Base-by-base conservation (phyloP, 2,113 vertebrate species). In the Hyperopisus bebe region DNA sequence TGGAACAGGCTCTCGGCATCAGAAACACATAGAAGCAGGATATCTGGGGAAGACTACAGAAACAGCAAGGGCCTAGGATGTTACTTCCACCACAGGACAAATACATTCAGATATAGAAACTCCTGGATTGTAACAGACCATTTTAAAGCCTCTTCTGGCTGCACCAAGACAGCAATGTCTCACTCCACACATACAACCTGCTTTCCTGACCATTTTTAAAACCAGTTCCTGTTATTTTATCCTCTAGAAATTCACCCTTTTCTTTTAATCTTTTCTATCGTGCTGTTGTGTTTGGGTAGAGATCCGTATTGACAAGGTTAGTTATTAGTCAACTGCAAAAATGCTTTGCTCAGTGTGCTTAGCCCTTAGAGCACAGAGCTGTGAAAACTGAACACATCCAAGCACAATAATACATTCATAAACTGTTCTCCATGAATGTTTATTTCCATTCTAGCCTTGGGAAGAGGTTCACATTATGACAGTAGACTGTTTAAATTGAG, bases 1-100 rank as follows among this genome's bases (percentile, higher is more conserved):
- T 99, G 95, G 98, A 99, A 94, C 98, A 99, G 95, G 98, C 98
- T 31, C 96, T 99, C 86, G 98, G 98, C 39, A 99, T 99, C 96
- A 95, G 98, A 90, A 99, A 99, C 94, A 99, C 98, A 94, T 97
- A 97, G 93, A 90, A 2, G 4, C 31, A 6, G 39, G 1, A 42
- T 1, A 47, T 74, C 13, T 31, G 39, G 19, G 53, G 31, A 42
- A 9, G 42, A 11, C 19, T 46, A 24, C 82, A 10, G 42, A 44
- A 3, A n/a, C 39, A 39, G 82, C 39, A n/a, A 19, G 27, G 10
- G 17, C 1, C 21, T 13, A 21, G 48, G 11, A 15, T 80, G 35
- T 80, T 42, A 42, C 31, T 80, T 35, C 44, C 17, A 39, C 62
- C 27, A 31, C 46, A 13, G 7, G 17, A 47, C 82, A 46, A 21